A percentile compares a stretch with the other conserved stretches of the same genome.
Evolutionary conservation across 2,888 invertebrate species (phyloP).

Genomic region (Pterostichus madidus): DNA sequence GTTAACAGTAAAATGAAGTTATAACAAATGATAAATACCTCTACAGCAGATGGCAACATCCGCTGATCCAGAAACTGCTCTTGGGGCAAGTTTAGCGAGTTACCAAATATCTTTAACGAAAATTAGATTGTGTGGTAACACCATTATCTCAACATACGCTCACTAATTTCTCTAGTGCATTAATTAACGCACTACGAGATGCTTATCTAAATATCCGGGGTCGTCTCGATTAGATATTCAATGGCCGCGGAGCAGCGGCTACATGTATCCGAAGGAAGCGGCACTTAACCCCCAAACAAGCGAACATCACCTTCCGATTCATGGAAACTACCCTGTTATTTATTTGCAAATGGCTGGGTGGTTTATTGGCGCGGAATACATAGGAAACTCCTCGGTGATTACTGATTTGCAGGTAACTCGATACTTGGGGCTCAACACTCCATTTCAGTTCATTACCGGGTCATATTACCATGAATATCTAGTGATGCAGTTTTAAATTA

Average conservation of each 20-base stretch:
- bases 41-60: conserved; percentile 21
- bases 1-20: too few species aligned
- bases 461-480: background rate
- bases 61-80: conserved; percentile 40
- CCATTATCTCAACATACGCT: conserved; percentile 63
- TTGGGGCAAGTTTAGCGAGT: conserved; percentile 32
- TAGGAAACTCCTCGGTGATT: background rate
- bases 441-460: background rate
- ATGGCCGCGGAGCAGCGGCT: conserved; percentile 43
- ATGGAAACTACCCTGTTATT: conserved; percentile 33
- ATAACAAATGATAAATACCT: conserved; percentile 4
- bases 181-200: conserved; percentile 64
- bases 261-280: conserved; percentile 54
- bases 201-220: conserved; percentile 65
- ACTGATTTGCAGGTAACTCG: conserved; percentile 28
- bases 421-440: background rate
- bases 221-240: conserved; percentile 62
- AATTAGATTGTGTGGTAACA: conserved; percentile 64
- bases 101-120: conserved; percentile 56
- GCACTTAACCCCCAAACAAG: conserved; percentile 39
- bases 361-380: conserved; percentile 25
- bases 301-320: conserved; percentile 34
- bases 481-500: too few species aligned
- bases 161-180: conserved; percentile 64
- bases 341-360: conserved; percentile 13